phyloP scores from a whole-genome alignment of 2,888 invertebrate genomes.

The Pemphredon lugubris region DNA sequence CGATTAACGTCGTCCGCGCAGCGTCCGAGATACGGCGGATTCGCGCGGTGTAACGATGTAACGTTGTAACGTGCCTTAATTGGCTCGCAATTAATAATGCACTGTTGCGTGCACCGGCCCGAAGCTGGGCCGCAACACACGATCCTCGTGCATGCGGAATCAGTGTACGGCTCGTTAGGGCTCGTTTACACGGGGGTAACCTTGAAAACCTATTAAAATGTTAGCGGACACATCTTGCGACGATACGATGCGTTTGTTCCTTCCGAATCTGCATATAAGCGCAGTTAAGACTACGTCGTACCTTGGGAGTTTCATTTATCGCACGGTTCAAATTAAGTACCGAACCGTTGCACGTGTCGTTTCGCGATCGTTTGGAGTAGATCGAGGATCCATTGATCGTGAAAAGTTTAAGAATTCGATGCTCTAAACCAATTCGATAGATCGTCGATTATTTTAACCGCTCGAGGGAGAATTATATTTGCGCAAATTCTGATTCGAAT shows the following conservation, averaged over 20 bases:
- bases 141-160: conserved; percentile 54
- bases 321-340: conserved; percentile 14
- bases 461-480: too few species aligned
- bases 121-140: conserved; percentile 28
- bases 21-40: conserved; percentile 11
- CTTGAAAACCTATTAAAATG: conserved; percentile 63
- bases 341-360: not conserved
- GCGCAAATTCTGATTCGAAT: too few species aligned
- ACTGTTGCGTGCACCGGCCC: conserved; percentile 53
- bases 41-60: conserved; percentile 38
- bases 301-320: conserved; percentile 44
- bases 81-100: conserved; percentile 68
- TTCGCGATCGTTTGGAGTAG: not conserved
- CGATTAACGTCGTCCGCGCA: conserved; percentile 25
- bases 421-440: too few species aligned
- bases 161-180: conserved; percentile 56
- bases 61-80: conserved; percentile 62
- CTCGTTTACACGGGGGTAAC: conserved; percentile 56
- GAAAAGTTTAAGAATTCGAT: too few species aligned
- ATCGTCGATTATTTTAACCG: too few species aligned
- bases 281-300: conserved; percentile 19
- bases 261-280: conserved; percentile 29
- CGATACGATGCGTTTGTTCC: conserved; percentile 32
- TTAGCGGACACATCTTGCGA: conserved; percentile 41
- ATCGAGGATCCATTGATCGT: too few species aligned